phyloP scores from a whole-genome alignment of 1,140 invertebrate genomes.

The Rhizoglyphus robini region DNA sequence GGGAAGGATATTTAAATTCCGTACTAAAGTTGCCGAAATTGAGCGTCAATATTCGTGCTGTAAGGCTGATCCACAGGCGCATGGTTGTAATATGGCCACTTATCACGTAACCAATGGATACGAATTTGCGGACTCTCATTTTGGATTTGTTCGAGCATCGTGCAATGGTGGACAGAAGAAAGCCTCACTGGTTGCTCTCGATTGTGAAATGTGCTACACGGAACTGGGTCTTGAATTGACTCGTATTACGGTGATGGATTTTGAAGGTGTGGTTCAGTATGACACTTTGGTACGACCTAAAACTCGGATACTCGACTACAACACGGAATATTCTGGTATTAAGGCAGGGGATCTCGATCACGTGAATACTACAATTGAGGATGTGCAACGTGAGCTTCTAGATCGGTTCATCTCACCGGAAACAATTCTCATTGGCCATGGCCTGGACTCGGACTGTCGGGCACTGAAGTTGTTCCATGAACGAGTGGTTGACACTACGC shows the following conservation, averaged over 20 bases:
- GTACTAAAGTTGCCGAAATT: conserved; percentile 68
- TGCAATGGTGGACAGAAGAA: conserved; percentile 38
- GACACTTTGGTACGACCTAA: conserved; percentile 62
- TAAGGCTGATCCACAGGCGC: conserved; percentile 50
- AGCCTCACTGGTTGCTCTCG: conserved; percentile 64
- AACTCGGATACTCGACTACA: conserved; percentile 66
- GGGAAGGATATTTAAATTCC: too few species aligned
- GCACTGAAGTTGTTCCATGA: conserved; percentile 82
- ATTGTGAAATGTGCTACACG: conserved; percentile 78
- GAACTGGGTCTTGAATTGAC: conserved; percentile 76
- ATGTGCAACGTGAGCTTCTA: conserved; percentile 79
- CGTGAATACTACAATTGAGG: conserved; percentile 55
- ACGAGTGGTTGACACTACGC: conserved; percentile 83
- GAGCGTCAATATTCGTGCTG: conserved; percentile 44
- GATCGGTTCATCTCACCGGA: conserved; percentile 64
- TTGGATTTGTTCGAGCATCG: conserved; percentile 68
- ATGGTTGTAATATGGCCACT: conserved; percentile 59
- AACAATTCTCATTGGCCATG: conserved; percentile 88
- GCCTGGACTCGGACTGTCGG: conserved; percentile 87
- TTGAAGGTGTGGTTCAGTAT: conserved; percentile 61
- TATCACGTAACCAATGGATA: conserved; percentile 34
- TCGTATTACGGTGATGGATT: conserved; percentile 75
- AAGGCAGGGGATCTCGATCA: conserved; percentile 53
- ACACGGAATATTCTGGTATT: conserved; percentile 77
- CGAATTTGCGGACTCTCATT: conserved; percentile 51